Conservation (phyloP, 1,140 invertebrate genomes). For the Lordiphosa mommai region DNA sequence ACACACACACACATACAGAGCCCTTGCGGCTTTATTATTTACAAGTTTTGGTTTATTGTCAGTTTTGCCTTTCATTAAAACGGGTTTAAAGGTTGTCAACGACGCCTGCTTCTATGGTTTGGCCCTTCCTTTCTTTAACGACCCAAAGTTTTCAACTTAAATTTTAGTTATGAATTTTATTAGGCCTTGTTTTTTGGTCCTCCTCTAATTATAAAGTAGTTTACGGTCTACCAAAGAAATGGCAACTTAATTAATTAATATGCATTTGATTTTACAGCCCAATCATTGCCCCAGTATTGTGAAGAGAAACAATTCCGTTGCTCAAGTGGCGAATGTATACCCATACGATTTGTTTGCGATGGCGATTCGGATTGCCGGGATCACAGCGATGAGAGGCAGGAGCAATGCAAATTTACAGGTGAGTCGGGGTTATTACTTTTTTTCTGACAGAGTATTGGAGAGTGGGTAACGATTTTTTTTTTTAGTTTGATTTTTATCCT, state of each 20-base stretch:
- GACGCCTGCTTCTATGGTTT: background rate
- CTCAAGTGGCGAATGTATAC: constrained; percentile 89
- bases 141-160: constrained; percentile 71
- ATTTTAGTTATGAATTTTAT: constrained; percentile 77
- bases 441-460: no score
- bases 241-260: constrained; percentile 67
- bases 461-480: no score
- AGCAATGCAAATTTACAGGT: constrained; percentile 78
- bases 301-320: constrained; percentile 87
- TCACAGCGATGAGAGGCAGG: constrained; percentile 87
- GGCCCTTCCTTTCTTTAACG: constrained; percentile 38
- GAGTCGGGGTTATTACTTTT: no score
- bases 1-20: constrained; percentile 18
- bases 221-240: constrained; percentile 41
- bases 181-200: constrained; percentile 15
- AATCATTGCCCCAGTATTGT: constrained; percentile 79
- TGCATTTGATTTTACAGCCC: constrained; percentile 71
- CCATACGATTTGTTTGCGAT: constrained; percentile 89
- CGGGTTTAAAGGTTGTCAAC: constrained; percentile 68
- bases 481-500: no score
- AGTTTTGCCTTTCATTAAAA: constrained; percentile 64
- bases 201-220: constrained; percentile 37
- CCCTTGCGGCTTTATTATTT: constrained; percentile 59
- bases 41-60: constrained; percentile 73
- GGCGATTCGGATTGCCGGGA: constrained; percentile 88